Evolutionary conservation across 35 echinoderm and acorn worm genomes (phyloP), one percentile per base, ranked within the genome.

Genomic region (Heliocidaris tuberculata): DNA sequence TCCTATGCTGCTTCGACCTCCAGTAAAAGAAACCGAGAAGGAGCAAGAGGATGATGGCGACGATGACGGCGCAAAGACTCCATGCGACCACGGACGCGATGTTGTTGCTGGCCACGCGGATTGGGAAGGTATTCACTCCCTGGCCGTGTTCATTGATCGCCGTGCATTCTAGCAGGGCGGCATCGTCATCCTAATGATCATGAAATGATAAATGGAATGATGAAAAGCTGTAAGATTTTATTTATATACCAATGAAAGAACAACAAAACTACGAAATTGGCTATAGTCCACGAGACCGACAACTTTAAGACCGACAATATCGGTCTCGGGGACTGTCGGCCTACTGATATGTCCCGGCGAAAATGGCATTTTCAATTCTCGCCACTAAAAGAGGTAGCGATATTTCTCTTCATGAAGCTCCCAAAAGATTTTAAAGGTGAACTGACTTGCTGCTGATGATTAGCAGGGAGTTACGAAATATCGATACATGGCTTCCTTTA

Each of bases 61-160:
- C 50, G 91, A 93, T 93, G 91, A 93, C 27, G 91, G 91, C 47
- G 91, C 91, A 93, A 48, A 93, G 91, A n/a, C 31, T 93, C 48
- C 31, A 48, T 13, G 91, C 91, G 47, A 93, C 29, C 48, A 93
- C n/a, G 91, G 91, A 32, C 49, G 91, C 56, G 91, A 59, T 16
- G 91, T 93, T 59, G 47, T 93, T 48, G 91, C 9, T 93, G 49
- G 50, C 91, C 31, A 93, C 91, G 91, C 91, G 91, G 91, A 93
- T 93, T 5, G 91, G 91, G 91, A 48, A 93, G 19, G 91, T 93
- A 31, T 13, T 59, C 5, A 48, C 31, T 21, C 48, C 91, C 50
- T 93, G 47, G 16, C 91, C 91, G 49, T 93, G 91, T 48, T 93
- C 91, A 48, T 93, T 93, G 91, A 93, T 59, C 31, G 91, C 91